Evolutionary conservation across 1,140 invertebrate species (phyloP).

Genomic region (Conopomorpha cramerella): DNA sequence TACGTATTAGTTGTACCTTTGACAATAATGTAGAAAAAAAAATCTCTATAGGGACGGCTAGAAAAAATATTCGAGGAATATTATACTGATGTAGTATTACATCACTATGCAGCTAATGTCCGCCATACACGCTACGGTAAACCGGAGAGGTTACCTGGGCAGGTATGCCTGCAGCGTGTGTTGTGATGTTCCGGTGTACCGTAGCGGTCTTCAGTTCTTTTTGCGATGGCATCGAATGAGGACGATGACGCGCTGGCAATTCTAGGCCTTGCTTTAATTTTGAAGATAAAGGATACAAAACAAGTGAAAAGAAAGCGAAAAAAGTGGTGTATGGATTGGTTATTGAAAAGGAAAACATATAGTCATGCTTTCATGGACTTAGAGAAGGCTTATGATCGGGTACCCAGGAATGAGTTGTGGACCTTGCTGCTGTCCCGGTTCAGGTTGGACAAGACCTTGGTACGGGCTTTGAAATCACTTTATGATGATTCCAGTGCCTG

Average conservation of each 20-base stretch:
- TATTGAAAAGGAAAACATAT: conserved; percentile 9
- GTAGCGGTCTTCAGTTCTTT: conserved; percentile 7
- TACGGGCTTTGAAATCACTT: no score
- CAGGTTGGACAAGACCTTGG: no score
- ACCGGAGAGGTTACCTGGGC: neutral
- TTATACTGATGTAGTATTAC: no score
- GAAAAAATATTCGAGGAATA: no score
- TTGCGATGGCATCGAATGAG: conserved; percentile 2
- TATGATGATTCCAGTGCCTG: no score
- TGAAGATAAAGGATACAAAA: conserved; percentile 3
- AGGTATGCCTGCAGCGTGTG: conserved; percentile 1
- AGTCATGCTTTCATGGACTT: conserved; percentile 12
- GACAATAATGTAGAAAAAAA: no score
- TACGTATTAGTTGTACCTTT: no score
- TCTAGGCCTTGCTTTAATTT: conserved; percentile 3
- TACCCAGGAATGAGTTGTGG: no score
- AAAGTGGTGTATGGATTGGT: conserved; percentile 10
- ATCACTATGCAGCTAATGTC: no score
- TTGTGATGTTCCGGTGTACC: conserved; percentile 9
- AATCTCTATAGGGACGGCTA: no score
- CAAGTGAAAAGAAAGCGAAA: conserved; percentile 3
- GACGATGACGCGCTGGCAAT: conserved; percentile 2
- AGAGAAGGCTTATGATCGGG: no score
- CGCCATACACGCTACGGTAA: neutral
- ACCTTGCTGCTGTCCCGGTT: no score